A percentile compares a stretch with the other conserved stretches of the same genome.
Conservation (phyloP, 2,113 vertebrate species). For the Chionis minor region DNA sequence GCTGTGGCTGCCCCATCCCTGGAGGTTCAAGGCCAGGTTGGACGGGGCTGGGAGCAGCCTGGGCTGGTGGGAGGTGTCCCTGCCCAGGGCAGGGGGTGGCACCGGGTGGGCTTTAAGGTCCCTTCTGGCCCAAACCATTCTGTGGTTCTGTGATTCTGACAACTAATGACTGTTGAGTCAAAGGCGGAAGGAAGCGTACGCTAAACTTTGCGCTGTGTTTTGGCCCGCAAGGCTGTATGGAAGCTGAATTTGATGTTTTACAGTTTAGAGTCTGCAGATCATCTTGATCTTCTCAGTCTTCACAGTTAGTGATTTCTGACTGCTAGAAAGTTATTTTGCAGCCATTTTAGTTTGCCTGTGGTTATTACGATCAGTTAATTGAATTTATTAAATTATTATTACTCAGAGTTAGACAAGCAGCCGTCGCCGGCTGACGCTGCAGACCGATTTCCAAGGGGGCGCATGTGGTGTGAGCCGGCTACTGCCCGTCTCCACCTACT, state of each 20-base stretch:
- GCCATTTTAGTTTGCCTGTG: neutral
- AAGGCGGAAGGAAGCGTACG: neutral
- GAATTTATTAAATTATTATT: neutral
- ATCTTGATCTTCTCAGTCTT: neutral
- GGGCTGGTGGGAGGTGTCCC: neutral
- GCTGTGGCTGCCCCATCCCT: neutral
- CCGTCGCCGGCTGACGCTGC: accelerated
- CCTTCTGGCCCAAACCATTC: neutral
- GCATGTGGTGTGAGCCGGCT: accelerated
- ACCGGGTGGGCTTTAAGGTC: neutral
- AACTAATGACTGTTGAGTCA: neutral
- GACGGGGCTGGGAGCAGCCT: neutral
- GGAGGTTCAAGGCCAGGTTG: neutral
- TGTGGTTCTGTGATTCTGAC: neutral
- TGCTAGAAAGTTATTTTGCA: neutral
- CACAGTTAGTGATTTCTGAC: neutral
- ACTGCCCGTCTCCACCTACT: accelerated
- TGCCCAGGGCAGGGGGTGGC: neutral
- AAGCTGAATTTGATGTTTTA: neutral
- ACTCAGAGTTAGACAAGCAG: neutral
- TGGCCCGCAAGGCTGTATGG: neutral
- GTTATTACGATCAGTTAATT: neutral
- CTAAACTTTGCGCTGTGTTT: neutral
- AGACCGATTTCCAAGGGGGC: accelerated
- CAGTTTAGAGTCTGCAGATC: neutral